phyloP scores from a whole-genome alignment of 1,140 invertebrate genomes.

The Eueides isabella region DNA sequence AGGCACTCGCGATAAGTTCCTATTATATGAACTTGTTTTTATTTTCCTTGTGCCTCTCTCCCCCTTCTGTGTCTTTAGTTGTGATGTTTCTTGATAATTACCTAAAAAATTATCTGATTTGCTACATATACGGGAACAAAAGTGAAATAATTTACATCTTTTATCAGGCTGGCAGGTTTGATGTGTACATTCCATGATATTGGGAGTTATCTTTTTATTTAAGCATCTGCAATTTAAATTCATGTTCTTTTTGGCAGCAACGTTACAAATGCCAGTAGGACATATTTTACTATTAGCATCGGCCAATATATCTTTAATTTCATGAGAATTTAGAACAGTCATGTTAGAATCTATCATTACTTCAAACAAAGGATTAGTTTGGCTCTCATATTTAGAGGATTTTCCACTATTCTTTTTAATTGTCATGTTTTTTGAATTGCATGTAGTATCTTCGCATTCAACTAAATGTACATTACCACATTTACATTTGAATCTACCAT shows the following conservation, averaged over 20 bases:
- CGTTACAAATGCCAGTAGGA: conserved; percentile 40
- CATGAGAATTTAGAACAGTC: conserved; percentile 51
- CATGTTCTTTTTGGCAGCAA: conserved; percentile 18
- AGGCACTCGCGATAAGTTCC: neutral
- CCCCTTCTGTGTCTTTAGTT: neutral
- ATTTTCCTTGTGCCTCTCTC: neutral
- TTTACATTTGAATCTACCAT: conserved; percentile 47
- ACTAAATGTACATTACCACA: conserved; percentile 35
- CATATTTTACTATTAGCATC: conserved; percentile 38
- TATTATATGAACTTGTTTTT: neutral
- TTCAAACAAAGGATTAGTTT: conserved; percentile 47
- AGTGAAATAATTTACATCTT: conserved; percentile 29
- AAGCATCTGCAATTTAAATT: conserved; percentile 44
- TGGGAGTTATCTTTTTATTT: conserved; percentile 39
- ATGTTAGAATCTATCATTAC: conserved; percentile 54
- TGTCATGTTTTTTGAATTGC: conserved; percentile 26
- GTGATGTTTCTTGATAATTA: neutral
- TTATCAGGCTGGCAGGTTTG: conserved; percentile 21
- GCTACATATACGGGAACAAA: conserved; percentile 38
- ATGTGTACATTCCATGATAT: conserved; percentile 32
- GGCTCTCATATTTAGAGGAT: neutral
- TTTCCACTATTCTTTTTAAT: conserved; percentile 26
- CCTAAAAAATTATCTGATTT: conserved; percentile 30
- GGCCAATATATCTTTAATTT: conserved; percentile 46
- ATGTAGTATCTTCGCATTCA: conserved; percentile 47